Percentiles rank a stretch among this genome's conserved stretches.
Conservation (phyloP, 2,797 vertebrate genomes). For the Rhabdomys pumilio region DNA sequence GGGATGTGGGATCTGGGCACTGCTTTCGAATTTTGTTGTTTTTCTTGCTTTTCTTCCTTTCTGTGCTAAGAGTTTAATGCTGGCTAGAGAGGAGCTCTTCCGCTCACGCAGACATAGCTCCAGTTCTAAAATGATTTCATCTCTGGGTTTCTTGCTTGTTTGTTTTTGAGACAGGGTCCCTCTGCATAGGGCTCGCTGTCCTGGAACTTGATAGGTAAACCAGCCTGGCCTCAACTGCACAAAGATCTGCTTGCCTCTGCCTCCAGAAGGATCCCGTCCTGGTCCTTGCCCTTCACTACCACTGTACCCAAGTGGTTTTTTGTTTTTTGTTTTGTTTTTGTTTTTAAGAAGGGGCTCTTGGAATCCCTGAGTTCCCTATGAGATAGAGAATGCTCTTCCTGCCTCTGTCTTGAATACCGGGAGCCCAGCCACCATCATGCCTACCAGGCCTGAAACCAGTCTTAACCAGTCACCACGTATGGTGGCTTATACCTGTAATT, state of each 20-base stretch:
- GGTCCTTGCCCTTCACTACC: neutral
- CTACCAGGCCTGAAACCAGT: neutral
- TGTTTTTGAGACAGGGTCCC: neutral
- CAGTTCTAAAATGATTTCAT: neutral
- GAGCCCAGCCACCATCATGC: neutral
- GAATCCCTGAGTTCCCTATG: neutral
- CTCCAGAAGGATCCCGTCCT: neutral
- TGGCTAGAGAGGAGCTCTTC: no score
- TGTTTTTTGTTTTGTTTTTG: neutral
- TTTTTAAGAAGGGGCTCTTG: neutral
- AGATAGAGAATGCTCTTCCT: neutral
- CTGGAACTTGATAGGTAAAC: neutral
- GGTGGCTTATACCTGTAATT: neutral
- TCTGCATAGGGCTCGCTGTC: neutral
- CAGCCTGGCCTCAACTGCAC: neutral
- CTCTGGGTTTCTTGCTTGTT: neutral
- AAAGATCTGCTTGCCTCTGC: neutral
- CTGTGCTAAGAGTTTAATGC: neutral
- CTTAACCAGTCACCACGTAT: slow-evolving; percentile 1
- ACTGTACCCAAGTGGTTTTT: no score
- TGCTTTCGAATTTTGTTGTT: slow-evolving; percentile 46
- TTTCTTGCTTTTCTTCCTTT: neutral
- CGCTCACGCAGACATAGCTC: neutral
- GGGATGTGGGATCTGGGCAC: neutral
- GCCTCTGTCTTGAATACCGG: neutral